Conservation (phyloP, 2,797 vertebrate genomes). For the Anableps anableps region DNA sequence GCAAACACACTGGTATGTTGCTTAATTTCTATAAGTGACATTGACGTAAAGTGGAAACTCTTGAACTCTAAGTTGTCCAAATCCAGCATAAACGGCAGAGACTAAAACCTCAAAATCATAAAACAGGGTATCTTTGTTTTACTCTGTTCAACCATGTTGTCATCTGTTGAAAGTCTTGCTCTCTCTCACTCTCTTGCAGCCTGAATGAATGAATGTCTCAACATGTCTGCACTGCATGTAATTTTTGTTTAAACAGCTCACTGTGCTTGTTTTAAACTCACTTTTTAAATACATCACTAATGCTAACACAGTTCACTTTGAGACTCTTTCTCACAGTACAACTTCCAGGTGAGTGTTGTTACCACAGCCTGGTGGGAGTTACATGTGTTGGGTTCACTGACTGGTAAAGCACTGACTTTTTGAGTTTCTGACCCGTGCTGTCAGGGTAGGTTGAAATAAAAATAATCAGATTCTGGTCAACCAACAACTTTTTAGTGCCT, state of each 20-base stretch:
- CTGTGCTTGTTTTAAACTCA: background rate
- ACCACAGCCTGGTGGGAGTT: background rate
- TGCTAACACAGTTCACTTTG: background rate
- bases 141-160: background rate
- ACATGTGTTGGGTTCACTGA: background rate
- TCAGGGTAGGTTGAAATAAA: background rate
- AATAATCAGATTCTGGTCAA: background rate
- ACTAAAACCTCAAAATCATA: background rate
- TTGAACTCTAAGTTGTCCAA: background rate
- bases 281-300: background rate
- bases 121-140: background rate
- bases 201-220: background rate
- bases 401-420: background rate
- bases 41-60: slow-evolving; percentile 53
- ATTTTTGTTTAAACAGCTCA: background rate
- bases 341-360: background rate
- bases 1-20: slow-evolving; percentile 51
- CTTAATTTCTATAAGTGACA: slow-evolving; percentile 61
- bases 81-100: background rate
- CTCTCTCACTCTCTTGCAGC: background rate
- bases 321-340: background rate
- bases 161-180: background rate
- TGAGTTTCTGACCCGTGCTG: background rate
- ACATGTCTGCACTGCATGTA: background rate
- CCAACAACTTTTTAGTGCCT: background rate